These are phyloP conservation scores for Sinhomidia bicolor DNA, from an alignment of 2,888 invertebrate genomes.

Conservation along the genomic window DNA sequence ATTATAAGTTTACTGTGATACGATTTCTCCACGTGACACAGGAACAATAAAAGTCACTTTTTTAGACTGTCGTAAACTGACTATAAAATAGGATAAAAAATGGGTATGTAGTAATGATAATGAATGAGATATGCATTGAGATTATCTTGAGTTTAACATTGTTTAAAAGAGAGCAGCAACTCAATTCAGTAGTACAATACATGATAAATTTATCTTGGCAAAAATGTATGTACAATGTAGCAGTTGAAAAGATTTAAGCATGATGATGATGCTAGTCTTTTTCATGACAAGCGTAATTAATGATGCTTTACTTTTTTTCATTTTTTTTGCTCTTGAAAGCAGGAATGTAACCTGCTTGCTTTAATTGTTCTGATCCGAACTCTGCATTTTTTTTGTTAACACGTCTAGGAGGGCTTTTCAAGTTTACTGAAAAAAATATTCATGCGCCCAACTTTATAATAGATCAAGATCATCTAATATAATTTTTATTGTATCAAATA, in stretches of 20 bases:
- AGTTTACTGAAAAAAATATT: no score
- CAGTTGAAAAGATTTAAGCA: no score
- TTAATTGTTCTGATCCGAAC: not conserved
- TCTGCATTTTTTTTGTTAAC: not conserved
- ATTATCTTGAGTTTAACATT: not conserved
- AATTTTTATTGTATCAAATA: no score
- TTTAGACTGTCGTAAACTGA: not conserved
- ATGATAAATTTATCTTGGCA: no score
- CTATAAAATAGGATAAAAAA: not conserved
- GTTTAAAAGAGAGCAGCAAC: no score
- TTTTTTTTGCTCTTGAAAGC: not conserved
- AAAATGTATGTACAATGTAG: no score
- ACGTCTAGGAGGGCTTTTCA: not conserved
- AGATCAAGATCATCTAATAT: no score
- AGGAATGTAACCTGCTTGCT: not conserved
- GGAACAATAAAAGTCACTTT: not conserved
- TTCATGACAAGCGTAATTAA: not conserved
- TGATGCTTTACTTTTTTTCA: not conserved
- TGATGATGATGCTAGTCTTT: not conserved
- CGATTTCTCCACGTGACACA: not conserved
- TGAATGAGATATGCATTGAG: not conserved
- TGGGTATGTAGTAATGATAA: not conserved
- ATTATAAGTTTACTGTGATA: no score
- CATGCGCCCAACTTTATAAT: no score
- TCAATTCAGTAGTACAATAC: no score